Evolutionary conservation across 1,140 invertebrate species (phyloP).

Genomic region (Drosophila triauraria): DNA sequence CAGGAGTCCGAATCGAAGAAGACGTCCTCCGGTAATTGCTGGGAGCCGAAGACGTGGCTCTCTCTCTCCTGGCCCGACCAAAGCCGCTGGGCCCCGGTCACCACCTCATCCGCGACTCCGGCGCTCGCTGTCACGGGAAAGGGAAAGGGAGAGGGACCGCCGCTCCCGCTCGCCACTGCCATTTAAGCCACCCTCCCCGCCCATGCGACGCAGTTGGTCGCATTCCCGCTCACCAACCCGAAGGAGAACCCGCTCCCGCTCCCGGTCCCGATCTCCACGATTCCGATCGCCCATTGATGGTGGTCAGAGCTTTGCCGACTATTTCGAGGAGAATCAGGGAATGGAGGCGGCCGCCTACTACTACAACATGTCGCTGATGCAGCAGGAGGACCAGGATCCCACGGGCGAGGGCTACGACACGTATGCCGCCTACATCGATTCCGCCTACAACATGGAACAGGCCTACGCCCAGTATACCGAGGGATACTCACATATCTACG

Average conservation of each 20-base stretch:
- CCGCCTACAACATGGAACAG: conserved; percentile 67
- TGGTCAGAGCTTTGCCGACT: conserved; percentile 34
- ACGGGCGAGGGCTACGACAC: conserved; percentile 53
- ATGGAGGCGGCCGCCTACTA: conserved; percentile 66
- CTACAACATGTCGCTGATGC: conserved; percentile 70
- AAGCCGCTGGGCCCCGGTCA: conserved; percentile 57
- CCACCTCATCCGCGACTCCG: conserved; percentile 53
- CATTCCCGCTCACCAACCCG: conserved; percentile 49
- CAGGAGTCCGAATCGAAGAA: conserved; percentile 48
- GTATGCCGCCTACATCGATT: conserved; percentile 72
- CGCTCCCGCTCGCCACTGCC: conserved; percentile 77
- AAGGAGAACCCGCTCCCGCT: conserved; percentile 40
- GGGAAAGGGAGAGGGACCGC: conserved; percentile 41
- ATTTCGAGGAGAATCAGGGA: conserved; percentile 61
- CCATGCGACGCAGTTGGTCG: conserved; percentile 75
- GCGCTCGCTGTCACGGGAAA: conserved; percentile 62
- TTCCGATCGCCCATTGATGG: conserved; percentile 30
- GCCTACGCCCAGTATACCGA: conserved; percentile 69
- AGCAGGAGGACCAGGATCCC: conserved; percentile 52
- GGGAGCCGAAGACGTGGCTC: conserved; percentile 46
- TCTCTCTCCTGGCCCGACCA: conserved; percentile 42
- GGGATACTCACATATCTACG: conserved; percentile 20
- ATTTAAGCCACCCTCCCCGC: conserved; percentile 81
- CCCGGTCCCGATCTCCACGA: conserved; percentile 30
- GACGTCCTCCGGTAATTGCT: conserved; percentile 25